Percentiles rank a stretch among this genome's conserved stretches.
Conservation (phyloP, 30 jellyfish, hydroid and myxozoan species). For the Sanderia malayensis region DNA sequence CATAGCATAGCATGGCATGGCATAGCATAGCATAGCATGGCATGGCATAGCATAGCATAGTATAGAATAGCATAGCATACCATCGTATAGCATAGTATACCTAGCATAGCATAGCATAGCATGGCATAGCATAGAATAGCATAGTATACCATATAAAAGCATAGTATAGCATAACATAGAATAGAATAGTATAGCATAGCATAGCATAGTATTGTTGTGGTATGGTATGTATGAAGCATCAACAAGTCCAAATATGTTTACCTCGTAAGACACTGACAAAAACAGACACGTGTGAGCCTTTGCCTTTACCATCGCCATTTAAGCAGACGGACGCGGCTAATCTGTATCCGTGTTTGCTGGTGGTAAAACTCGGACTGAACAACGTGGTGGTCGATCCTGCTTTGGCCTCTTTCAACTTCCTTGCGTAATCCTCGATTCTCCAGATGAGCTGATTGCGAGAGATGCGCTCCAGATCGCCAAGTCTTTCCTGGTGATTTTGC, state of each 20-base stretch:
- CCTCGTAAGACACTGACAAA: constrained; percentile 93
- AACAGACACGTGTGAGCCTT: constrained; percentile 96
- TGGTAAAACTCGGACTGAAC: constrained; percentile 96
- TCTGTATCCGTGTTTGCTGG: constrained; percentile 96
- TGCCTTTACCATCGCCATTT: constrained; percentile 99
- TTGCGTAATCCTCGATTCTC: constrained; percentile 89
- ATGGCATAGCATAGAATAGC: neutral
- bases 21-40: neutral
- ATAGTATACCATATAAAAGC: neutral
- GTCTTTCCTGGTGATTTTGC: constrained; percentile 83
- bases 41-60: constrained; percentile 2
- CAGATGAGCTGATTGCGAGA: constrained; percentile 93
- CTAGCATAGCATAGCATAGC: neutral
- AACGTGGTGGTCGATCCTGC: constrained; percentile 88
- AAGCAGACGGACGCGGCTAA: constrained; percentile 88
- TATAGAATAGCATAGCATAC: neutral
- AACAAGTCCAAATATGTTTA: no score
- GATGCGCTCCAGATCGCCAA: constrained; percentile 83
- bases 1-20: neutral
- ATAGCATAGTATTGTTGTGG: neutral
- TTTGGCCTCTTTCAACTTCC: constrained; percentile 94
- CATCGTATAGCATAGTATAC: neutral
- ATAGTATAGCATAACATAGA: neutral
- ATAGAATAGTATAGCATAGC: neutral
- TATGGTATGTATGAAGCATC: no score